Base-by-base conservation (phyloP, 2,113 vertebrate species). In the Coptodon bakossiorum region DNA sequence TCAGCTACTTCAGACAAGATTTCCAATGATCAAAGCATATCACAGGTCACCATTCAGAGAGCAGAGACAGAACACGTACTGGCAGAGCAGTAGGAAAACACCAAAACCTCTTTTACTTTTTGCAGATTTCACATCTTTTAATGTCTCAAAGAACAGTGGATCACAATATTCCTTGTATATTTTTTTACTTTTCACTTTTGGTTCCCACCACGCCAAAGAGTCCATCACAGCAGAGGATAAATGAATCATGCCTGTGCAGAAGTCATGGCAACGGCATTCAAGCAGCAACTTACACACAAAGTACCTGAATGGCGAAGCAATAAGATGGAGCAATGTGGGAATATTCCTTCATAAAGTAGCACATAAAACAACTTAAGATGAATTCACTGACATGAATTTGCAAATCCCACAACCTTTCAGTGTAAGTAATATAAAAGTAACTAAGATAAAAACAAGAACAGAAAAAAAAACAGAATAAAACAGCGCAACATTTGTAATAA, bases 1-100 rank as follows among this genome's bases (percentile, higher is more conserved):
- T 95, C 93, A 92, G 93, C 93, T 88, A 94, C 90, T 93, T 92
- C 86, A 92, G 88, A 93, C 81, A 48, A 86, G 68, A 86, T 82
- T 84, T 89, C 88, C 86, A 84, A 73, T 68, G 81, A 91, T 92
- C 86, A 88, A 90, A 84, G 89, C 86, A 84, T 6, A 83, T 90
- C 73, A 89, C 79, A 48, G 85, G 68, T 81, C 88, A 92, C 81
- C 89, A 86, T 89, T 94, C 86, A 91, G 83, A 91, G 29, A 90
- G 85, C 80, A 88, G 90, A 88, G 84, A 90, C 79, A 86, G 73
- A 63, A 81, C 57, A 89, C 80, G 81, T 63, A 90, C 83, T 71
- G 85, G 52, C 85, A 88, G 86, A 92, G 87, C 89, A 85, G 78
- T n/a, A 89, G 82, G 82, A 89, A 90, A 87, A 91, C 86, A 93